These are phyloP conservation scores for Dicycla oo DNA, from an alignment of 2,888 invertebrate genomes.

Conservation along the genomic window DNA sequence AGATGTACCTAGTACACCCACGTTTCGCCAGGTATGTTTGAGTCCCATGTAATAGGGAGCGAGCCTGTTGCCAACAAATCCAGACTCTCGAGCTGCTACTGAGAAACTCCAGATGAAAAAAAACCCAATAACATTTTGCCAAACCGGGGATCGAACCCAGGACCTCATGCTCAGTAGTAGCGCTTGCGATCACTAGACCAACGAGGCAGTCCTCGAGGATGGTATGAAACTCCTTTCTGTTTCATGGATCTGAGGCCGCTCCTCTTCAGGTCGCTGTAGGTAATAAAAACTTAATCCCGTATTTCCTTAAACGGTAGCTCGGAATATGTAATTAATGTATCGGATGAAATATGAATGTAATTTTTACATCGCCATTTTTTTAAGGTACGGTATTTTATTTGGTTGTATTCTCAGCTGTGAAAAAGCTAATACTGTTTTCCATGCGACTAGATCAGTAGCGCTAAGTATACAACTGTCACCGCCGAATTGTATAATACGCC, in stretches of 20 bases:
- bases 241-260: constrained; percentile 18
- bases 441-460: too few relatives aligned
- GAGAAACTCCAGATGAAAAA: not conserved
- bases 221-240: not conserved
- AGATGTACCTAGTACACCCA: too few relatives aligned
- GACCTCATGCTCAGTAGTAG: not conserved
- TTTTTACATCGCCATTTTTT: not conserved
- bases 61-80: too few relatives aligned
- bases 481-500: too few relatives aligned
- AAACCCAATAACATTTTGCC: not conserved
- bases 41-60: too few relatives aligned
- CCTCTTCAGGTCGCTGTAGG: not conserved
- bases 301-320: constrained; percentile 39
- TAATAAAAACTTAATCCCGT: constrained; percentile 49
- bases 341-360: constrained; percentile 33
- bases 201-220: not conserved
- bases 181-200: not conserved
- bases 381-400: too few relatives aligned
- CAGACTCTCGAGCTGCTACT: not conserved
- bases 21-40: too few relatives aligned
- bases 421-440: too few relatives aligned
- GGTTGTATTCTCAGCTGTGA: too few relatives aligned
- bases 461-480: too few relatives aligned
- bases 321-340: constrained; percentile 37
- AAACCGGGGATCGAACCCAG: not conserved